Evolutionary conservation across 2,797 vertebrate genomes (phyloP).

Genomic region (Astyanax mexicanus): DNA sequence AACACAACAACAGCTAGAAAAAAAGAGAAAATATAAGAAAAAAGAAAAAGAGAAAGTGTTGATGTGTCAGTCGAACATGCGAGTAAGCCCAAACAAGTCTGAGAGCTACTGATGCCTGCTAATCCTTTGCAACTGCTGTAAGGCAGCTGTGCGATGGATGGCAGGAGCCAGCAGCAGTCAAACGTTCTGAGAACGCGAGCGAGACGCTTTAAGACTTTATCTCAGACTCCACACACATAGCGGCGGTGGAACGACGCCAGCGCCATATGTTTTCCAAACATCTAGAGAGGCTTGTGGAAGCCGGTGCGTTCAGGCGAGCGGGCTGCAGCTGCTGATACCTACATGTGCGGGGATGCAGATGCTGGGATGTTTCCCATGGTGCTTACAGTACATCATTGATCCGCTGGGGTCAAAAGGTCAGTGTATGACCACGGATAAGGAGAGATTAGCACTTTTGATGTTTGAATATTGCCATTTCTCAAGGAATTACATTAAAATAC

Average conservation of each 20-base stretch:
- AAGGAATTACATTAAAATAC: background rate
- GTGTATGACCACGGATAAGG: conserved; percentile 47
- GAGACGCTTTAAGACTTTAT: conserved; percentile 37
- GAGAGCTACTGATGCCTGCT: conserved; percentile 13
- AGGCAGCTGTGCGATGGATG: conserved; percentile 9
- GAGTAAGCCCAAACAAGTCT: conserved; percentile 15
- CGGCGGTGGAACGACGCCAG: conserved; percentile 22
- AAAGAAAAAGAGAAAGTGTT: background rate
- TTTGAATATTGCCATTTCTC: background rate
- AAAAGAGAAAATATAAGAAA: no score
- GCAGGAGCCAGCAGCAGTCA: conserved; percentile 33
- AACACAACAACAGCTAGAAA: background rate
- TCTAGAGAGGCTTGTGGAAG: conserved; percentile 40
- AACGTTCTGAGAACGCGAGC: conserved; percentile 14
- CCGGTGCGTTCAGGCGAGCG: conserved; percentile 29
- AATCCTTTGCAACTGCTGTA: conserved; percentile 33
- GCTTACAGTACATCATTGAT: conserved; percentile 10
- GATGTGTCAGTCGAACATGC: background rate
- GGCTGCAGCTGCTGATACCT: conserved; percentile 34
- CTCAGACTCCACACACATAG: conserved; percentile 18
- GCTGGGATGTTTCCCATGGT: conserved; percentile 35
- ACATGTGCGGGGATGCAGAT: conserved; percentile 41
- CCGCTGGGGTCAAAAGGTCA: conserved; percentile 50
- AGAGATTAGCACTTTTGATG: background rate
- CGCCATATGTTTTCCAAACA: conserved; percentile 53